Conservation (phyloP, 2,797 vertebrate genomes). For the Sebastes alutus region DNA sequence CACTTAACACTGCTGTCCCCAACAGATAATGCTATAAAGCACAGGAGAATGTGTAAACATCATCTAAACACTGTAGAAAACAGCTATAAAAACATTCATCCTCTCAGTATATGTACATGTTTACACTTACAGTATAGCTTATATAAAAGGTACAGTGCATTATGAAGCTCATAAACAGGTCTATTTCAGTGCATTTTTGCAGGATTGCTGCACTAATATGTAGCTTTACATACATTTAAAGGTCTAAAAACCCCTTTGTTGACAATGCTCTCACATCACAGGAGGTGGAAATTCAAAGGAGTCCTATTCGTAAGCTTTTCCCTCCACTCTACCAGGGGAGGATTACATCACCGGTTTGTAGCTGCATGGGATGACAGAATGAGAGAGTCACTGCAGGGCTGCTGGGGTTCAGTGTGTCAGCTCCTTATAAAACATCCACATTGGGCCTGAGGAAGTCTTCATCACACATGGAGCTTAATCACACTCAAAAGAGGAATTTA, state of each 20-base stretch:
- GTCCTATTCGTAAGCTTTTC: conserved; percentile 65
- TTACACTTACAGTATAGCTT: conserved; percentile 65
- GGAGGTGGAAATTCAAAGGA: conserved; percentile 49
- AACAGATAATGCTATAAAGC: conserved; percentile 49
- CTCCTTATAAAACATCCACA: conserved; percentile 15
- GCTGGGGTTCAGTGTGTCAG: conserved; percentile 24
- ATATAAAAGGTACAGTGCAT: conserved; percentile 73
- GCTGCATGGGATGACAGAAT: conserved; percentile 59
- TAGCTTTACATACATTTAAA: conserved; percentile 5
- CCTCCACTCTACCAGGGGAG: conserved; percentile 75
- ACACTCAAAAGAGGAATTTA: background rate
- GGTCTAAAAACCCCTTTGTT: conserved; percentile 5
- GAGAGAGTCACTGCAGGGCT: conserved; percentile 36
- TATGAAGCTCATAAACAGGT: conserved; percentile 45
- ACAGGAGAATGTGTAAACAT: conserved; percentile 49
- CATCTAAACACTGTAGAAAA: conserved; percentile 76
- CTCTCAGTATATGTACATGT: conserved; percentile 49
- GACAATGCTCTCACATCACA: conserved; percentile 2
- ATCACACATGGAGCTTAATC: background rate
- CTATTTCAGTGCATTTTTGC: conserved; percentile 37
- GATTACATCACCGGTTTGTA: conserved; percentile 81
- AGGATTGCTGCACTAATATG: conserved; percentile 17
- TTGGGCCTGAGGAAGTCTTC: conserved; percentile 18
- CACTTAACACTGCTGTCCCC: conserved; percentile 52
- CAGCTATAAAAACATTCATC: conserved; percentile 53